Evolutionary conservation across 2,797 vertebrate genomes (phyloP).

Genomic region (Artibeus jamaicensis): DNA sequence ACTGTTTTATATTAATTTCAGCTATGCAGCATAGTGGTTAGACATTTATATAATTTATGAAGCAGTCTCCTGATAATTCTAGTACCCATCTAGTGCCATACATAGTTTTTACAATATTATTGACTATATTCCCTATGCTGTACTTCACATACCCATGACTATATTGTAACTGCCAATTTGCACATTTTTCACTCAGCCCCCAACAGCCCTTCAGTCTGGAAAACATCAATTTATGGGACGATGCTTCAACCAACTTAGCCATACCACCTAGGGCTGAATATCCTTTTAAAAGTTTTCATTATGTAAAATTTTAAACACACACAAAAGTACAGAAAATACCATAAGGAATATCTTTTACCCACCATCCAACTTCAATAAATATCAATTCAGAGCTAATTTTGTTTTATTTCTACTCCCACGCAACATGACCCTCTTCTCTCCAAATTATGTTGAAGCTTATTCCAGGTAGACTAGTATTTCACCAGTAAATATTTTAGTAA

Average conservation of each 20-base stretch:
- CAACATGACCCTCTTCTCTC: accelerated
- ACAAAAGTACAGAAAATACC: not conserved
- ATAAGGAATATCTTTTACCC: not conserved
- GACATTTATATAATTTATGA: not conserved
- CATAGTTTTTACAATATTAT: not conserved
- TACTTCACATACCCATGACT: not conserved
- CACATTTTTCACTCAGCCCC: not conserved
- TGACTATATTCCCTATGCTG: not conserved
- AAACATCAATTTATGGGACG: not conserved
- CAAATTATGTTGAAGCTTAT: not conserved
- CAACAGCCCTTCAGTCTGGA: not conserved
- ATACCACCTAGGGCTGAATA: not conserved
- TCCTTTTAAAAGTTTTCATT: not conserved
- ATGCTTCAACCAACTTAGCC: not conserved
- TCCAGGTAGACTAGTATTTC: not conserved
- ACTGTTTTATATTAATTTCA: not conserved
- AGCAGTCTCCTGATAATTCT: not conserved
- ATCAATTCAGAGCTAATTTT: not conserved
- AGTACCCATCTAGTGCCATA: not conserved
- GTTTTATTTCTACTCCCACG: not conserved
- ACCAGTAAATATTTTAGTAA: not conserved
- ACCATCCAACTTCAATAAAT: not conserved
- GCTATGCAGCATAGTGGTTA: not conserved
- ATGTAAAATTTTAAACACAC: not conserved
- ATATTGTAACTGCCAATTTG: not conserved